These are phyloP conservation scores for Epizoanthus stellaris DNA, from an alignment of 92 coral and sea anemone genomes.

Conservation along the genomic window DNA sequence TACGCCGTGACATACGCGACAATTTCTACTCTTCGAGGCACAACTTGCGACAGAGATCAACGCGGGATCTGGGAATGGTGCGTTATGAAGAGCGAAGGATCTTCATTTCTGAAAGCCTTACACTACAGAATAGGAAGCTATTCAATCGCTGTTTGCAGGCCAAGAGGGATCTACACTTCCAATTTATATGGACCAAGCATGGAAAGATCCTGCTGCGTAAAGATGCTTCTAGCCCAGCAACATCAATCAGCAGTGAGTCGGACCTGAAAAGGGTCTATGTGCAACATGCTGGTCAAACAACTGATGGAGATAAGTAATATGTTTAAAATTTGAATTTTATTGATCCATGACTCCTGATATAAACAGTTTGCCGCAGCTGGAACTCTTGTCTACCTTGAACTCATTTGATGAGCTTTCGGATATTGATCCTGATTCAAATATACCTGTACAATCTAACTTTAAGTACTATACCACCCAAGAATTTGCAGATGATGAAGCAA, in stretches of 20 bases:
- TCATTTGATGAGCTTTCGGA: constrained; percentile 39
- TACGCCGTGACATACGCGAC: constrained; percentile 22
- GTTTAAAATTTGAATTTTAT: constrained; percentile 30
- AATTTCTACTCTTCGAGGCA: constrained; percentile 42
- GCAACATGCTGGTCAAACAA: constrained; percentile 42
- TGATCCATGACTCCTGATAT: constrained; percentile 40
- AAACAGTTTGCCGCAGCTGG: constrained; percentile 35
- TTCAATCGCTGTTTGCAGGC: constrained; percentile 40
- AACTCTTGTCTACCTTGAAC: constrained; percentile 36
- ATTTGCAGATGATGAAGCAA: constrained; percentile 25
- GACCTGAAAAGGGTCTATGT: constrained; percentile 30
- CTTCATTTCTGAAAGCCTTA: constrained; percentile 46
- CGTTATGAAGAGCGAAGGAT: constrained; percentile 24
- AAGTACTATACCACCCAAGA: constrained; percentile 43
- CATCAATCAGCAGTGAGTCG: constrained; percentile 4
- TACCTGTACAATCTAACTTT: constrained; percentile 38
- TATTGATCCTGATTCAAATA: constrained; percentile 42
- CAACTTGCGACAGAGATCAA: constrained; percentile 29
- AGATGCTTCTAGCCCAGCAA: constrained; percentile 49
- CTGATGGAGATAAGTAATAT: constrained; percentile 1
- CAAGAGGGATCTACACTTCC: constrained; percentile 28
- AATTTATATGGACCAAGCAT: constrained; percentile 44
- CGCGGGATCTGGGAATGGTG: constrained; percentile 25
- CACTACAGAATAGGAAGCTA: constrained; percentile 44
- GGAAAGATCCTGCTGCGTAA: constrained; percentile 48